Conservation (phyloP, 1,140 invertebrate species). For the Triops longicaudatus region DNA sequence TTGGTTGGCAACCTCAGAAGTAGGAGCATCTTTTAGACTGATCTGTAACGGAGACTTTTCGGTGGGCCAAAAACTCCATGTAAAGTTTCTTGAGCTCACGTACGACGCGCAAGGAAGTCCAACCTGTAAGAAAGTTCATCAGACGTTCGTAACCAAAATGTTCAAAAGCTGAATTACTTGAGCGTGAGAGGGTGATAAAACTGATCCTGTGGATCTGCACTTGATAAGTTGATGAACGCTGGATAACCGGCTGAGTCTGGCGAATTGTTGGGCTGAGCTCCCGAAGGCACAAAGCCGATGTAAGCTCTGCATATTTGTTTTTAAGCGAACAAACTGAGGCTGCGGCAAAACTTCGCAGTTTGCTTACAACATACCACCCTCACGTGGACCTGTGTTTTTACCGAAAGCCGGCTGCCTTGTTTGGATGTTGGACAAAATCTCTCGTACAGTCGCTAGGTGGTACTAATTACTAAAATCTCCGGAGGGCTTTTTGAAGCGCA, state of each 20-base stretch:
- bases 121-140: background rate
- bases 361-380: background rate
- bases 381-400: background rate
- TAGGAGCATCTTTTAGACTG: background rate
- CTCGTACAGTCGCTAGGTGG: background rate
- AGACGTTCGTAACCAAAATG: background rate
- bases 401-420: background rate
- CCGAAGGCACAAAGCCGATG: background rate
- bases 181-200: background rate
- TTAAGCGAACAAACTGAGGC: background rate
- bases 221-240: background rate
- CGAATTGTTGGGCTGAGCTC: background rate
- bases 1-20: background rate
- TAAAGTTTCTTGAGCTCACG: background rate
- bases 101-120: background rate
- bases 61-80: background rate
- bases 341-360: background rate
- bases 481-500: background rate
- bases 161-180: background rate
- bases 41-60: background rate
- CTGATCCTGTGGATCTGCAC: background rate
- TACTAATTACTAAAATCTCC: background rate
- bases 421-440: background rate
- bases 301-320: background rate
- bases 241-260: background rate